Evolutionary conservation across 1,140 invertebrate species (phyloP).

Genomic region (Drosophila watanabei): DNA sequence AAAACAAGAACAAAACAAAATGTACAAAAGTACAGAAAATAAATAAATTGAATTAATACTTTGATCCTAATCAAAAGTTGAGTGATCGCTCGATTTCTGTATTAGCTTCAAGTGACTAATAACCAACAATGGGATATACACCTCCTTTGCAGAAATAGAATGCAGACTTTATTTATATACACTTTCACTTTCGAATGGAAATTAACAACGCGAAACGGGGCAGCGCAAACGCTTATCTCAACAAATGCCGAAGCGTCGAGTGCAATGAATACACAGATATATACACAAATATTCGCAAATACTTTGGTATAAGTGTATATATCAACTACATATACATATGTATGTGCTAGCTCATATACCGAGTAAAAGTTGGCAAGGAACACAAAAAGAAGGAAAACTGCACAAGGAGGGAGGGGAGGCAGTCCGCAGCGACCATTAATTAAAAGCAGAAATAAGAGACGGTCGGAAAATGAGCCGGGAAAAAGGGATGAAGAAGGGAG

Average conservation of each 20-base stretch:
- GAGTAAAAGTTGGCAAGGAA: conserved; percentile 21
- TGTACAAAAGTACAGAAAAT: conserved; percentile 10
- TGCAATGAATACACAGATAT: conserved; percentile 22
- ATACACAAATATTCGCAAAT: neutral
- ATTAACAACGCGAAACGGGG: conserved; percentile 7
- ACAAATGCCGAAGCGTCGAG: conserved; percentile 23
- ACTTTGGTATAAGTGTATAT: neutral
- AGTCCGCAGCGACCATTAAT: conserved; percentile 18
- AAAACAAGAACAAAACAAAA: conserved; percentile 6
- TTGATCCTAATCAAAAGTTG: conserved; percentile 10
- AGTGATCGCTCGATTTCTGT: neutral
- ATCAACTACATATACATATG: neutral
- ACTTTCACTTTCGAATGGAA: conserved; percentile 37
- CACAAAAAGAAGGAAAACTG: conserved; percentile 23
- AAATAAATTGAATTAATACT: conserved; percentile 19
- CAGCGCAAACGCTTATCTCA: conserved; percentile 32
- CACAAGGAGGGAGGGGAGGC: neutral
- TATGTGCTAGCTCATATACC: conserved; percentile 3
- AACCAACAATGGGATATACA: neutral
- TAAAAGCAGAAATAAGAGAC: conserved; percentile 28
- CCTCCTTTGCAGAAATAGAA: conserved; percentile 23
- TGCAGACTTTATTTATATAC: conserved; percentile 15
- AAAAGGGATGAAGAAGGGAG: neutral
- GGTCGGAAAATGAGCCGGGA: conserved; percentile 9
- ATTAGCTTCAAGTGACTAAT: neutral